Evolutionary conservation across 2,797 vertebrate genomes (phyloP), one percentile per base, ranked within the genome.

Genomic region (Liparis tanakae): DNA sequence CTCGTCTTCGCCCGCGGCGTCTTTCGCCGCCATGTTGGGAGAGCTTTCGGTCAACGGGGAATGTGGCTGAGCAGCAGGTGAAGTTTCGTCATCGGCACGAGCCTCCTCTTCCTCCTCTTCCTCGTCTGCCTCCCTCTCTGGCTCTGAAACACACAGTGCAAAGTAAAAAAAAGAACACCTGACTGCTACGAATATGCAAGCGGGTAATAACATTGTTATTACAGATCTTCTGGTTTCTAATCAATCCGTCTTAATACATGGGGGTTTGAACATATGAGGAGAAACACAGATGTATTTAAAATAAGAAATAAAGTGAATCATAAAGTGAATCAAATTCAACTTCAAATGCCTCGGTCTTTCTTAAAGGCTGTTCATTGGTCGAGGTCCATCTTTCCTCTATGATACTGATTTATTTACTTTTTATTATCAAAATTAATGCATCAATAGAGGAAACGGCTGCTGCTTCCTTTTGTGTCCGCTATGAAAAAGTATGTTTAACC

Each of bases 61-160:
- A 7, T 0, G 1, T 22, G 2, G 61, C 43, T 3, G n/a, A 33
- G 17, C 7, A 44, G 10, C 14, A 48, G 65, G 34, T 7, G 1
- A 1, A 48, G n/a, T 5, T 30, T 8, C 22, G 60, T 6, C 15
- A 6, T 0, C 44, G 37, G 37, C 17, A 71, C 61, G 18, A 37
- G 1, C 9, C n/a, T n/a, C n/a, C n/a, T n/a, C n/a, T n/a, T n/a
- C 4, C 9, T 78, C 51, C 1, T 63, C 17, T 5, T 55, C 36
- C 46, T 82, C 4, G 6, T 72, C 7, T 60, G 6, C 1, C 18
- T 2, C 5, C 1, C 46, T 36, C 53, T 70, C 34, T 55, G 15
- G 22, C 33, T 37, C 88, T 85, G 72, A 73, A 85, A 87, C 15
- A 76, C 2, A 78, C 0, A 62, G 4, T 15, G 25, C 20, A 17